Base-by-base conservation (phyloP, 2,113 vertebrate species). In the Rissa tridactyla region DNA sequence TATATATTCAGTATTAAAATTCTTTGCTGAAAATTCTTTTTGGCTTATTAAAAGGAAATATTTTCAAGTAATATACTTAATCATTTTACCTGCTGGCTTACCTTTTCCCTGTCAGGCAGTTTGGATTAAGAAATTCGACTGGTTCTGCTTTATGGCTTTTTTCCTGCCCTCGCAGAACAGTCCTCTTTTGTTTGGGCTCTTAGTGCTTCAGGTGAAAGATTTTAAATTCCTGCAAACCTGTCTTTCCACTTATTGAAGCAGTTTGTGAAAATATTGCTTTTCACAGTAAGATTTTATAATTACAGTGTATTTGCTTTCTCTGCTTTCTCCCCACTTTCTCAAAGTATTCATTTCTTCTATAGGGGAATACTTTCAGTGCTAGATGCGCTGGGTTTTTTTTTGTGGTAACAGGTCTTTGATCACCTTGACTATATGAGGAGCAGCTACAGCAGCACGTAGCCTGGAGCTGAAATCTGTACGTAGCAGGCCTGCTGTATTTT, bases 221-320 rank as follows among this genome's bases (percentile, higher is more conserved):
- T 47, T 54, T 13, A 77, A 94, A 95, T 92, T 95, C 90, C 71
- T 83, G 54, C 42, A 91, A 93, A 95, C 90, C 71, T 51, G 87
- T 80, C 52, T 88, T 93, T 86, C 92, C 62, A 73, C 90, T 83
- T 82, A 75, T 6, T 82, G 66, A 76, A 94, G 42, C 6, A 1
- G 58, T 57, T 88, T 70, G 42, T 86, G 38, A 77, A 96, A 96
- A 82, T 86, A 82, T 8, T 62, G 18, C 40, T 77, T 93, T 88
- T 73, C 68, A 62, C 42, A 44, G n/a, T 16, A 25, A 73, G n/a
- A 54, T 86, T 94, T 94, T 92, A 27, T 82, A 88, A 92, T 90
- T 90, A 13, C 7, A 23, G 29, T n/a, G 6, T 80, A 57, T 93
- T 82, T 76, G 13, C 30, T 85, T 72, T 95, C 13, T 76, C 62